A percentile compares a stretch with the other conserved stretches of the same genome.
Conservation (phyloP, 2,797 vertebrate genomes). For the Lepus oiostolus region DNA sequence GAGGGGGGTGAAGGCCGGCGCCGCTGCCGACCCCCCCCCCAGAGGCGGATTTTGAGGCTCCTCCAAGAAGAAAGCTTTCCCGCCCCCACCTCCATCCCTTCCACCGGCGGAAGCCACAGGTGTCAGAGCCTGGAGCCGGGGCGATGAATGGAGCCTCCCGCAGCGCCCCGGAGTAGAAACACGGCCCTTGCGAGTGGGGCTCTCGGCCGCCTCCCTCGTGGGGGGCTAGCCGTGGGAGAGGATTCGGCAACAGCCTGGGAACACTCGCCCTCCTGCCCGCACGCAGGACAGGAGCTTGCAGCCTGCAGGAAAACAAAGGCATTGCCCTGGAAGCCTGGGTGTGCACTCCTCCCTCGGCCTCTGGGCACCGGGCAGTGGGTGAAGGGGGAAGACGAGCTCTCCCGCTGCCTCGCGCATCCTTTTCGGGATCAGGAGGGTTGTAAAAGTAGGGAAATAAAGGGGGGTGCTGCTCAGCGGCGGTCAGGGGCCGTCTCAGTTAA, state of each 20-base stretch:
- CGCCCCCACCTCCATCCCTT: not conserved
- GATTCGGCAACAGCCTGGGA: not conserved
- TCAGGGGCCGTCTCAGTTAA: not conserved
- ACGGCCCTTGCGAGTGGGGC: not conserved
- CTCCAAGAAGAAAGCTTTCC: not conserved
- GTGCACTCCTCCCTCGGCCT: too few relatives aligned
- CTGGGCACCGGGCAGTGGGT: too few relatives aligned
- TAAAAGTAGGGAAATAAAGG: not conserved
- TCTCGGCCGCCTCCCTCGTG: not conserved
- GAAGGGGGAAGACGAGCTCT: too few relatives aligned
- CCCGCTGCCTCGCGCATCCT: not conserved
- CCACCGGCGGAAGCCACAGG: constrained; percentile 72
- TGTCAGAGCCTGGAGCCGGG: constrained; percentile 60
- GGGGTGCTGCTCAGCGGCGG: not conserved
- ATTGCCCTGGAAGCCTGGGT: not conserved
- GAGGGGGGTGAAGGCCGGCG: not conserved
- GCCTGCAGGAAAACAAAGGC: constrained; percentile 63
- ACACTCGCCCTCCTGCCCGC: not conserved
- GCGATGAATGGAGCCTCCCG: not conserved
- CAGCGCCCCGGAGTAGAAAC: not conserved
- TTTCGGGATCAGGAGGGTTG: not conserved
- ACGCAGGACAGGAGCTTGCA: not conserved
- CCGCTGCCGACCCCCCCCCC: not conserved
- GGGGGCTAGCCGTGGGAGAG: not conserved
- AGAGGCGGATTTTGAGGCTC: not conserved